Conservation (phyloP, 2,888 invertebrate genomes). For the Ptilodon capucinus region DNA sequence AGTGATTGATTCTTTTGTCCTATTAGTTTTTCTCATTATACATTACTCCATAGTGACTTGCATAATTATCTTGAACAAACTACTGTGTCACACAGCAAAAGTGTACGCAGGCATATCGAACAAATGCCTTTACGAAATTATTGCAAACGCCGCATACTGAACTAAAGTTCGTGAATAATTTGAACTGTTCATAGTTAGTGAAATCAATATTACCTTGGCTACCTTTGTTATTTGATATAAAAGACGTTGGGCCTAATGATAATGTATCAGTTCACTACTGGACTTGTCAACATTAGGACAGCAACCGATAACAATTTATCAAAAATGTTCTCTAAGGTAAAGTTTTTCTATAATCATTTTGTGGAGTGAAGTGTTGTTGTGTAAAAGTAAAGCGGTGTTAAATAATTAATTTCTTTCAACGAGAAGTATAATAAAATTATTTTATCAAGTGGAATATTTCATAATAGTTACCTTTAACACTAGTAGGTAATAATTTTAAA, state of each 20-base stretch:
- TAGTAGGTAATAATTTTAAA: no score
- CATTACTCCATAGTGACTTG: constrained; percentile 42
- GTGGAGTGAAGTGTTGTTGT: background rate
- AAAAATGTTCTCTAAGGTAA: constrained; percentile 71
- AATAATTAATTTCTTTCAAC: no score
- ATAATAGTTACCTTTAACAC: no score
- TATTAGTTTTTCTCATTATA: constrained; percentile 39
- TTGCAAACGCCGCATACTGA: constrained; percentile 50
- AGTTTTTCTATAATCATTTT: background rate
- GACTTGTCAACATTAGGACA: constrained; percentile 46
- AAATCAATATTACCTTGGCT: constrained; percentile 74
- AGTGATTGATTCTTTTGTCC: constrained; percentile 24
- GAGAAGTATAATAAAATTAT: no score
- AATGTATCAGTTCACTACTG: constrained; percentile 62
- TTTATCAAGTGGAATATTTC: background rate
- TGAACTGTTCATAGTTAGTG: constrained; percentile 56
- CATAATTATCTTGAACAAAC: constrained; percentile 44
- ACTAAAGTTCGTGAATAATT: constrained; percentile 49
- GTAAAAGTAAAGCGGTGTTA: background rate
- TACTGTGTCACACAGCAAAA: constrained; percentile 50
- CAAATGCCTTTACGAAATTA: constrained; percentile 57
- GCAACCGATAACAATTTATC: constrained; percentile 32
- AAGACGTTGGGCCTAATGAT: constrained; percentile 56
- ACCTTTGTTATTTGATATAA: constrained; percentile 69
- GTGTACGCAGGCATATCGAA: constrained; percentile 39